Base-by-base conservation (phyloP, 1,140 invertebrate species). In the Drosophila prosaltans region DNA sequence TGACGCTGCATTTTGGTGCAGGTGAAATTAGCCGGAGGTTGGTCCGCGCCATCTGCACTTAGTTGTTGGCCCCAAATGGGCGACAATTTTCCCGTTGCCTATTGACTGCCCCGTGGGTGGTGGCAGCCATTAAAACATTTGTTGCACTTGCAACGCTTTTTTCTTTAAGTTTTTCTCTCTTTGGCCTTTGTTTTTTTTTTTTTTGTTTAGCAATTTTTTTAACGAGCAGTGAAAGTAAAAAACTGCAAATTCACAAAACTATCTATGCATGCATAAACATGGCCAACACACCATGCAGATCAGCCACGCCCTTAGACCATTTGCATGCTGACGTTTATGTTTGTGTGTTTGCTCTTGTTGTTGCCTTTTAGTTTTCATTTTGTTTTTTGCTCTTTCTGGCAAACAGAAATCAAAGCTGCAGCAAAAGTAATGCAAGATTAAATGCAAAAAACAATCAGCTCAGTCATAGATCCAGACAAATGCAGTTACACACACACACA, bases 371-470 rank as follows among this genome's bases (percentile, higher is more conserved):
- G 4, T 30, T 65, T 36, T 36, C 6, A 36, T 45, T 30, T 70
- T 60, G 36, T 54, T 54, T 2, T n/a, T 32, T 48, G 10, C 21
- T 68, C 28, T n/a, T 39, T 36, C 62, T 68, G 61, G 39, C 45
- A 51, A 51, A 30, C 61, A 57, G 39, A 86, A 89, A 88, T 88
- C 83, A 89, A 88, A 88, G 78, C 83, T 83, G 82, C 74, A 77
- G 74, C 74, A 81, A 67, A 81, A 81, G 74, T 81, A 85, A 85
- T 86, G 74, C 72, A 70, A 73, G 81, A 88, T 83, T 88, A 83
- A 88, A 88, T 74, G 77, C 65, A 78, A 80, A 77, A 80, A 80
- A 72, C 78, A 80, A 82, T 77, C 74, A 71, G 68, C 66, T 39
- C 45, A 63, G 40, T 32, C 26, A 30, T 48, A 68, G 72, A 43